phyloP scores from a whole-genome alignment of 2,888 invertebrate species.

The Gari tellinella region DNA sequence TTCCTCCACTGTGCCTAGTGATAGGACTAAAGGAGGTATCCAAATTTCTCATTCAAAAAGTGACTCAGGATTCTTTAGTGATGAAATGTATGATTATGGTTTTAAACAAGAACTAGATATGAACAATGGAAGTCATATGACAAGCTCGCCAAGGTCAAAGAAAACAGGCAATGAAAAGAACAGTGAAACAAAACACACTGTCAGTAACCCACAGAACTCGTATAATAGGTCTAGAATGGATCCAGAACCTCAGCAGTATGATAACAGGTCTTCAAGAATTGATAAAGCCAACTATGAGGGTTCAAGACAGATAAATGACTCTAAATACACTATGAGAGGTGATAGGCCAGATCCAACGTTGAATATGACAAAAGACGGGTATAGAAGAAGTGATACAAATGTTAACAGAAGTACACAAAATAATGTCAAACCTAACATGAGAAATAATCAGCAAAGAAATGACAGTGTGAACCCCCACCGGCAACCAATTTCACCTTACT shows the following conservation, averaged over 20 bases:
- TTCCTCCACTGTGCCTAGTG: background rate
- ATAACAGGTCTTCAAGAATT: background rate
- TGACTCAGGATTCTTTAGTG: conserved; percentile 51
- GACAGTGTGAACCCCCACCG: too few species aligned
- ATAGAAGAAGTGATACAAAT: background rate
- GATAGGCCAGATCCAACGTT: background rate
- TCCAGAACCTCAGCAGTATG: background rate
- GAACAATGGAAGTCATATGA: conserved; percentile 27
- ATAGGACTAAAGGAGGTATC: background rate
- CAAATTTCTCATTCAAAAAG: conserved; percentile 22
- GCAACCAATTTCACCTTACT: too few species aligned
- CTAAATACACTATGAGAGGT: background rate
- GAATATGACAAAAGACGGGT: background rate
- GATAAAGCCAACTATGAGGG: background rate
- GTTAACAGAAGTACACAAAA: background rate
- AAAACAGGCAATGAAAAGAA: background rate
- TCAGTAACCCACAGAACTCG: background rate
- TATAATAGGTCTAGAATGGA: background rate
- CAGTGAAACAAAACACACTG: background rate
- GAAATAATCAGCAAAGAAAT: too few species aligned
- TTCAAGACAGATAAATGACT: background rate
- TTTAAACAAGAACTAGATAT: conserved; percentile 46
- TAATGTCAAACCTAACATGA: background rate
- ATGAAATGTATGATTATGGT: conserved; percentile 46
- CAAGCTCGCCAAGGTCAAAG: conserved; percentile 35